A percentile compares a stretch with the other conserved stretches of the same genome.
These are phyloP conservation scores for Stenichneumon culpator DNA, from an alignment of 2,888 invertebrate species.

Conservation along the genomic window DNA sequence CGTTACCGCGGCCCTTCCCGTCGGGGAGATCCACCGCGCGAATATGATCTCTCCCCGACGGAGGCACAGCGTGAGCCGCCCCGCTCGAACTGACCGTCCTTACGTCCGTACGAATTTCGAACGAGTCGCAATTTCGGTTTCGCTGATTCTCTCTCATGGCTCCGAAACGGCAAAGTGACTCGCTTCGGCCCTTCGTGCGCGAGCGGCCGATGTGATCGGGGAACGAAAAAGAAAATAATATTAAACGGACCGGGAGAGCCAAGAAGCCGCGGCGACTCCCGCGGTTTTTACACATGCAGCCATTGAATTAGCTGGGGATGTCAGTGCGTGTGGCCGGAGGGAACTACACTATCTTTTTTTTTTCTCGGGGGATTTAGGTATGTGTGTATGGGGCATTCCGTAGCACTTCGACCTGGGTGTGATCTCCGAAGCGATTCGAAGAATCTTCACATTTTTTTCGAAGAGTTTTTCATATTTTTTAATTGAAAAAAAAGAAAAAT, in stretches of 20 bases:
- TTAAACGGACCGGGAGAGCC: constrained; percentile 25
- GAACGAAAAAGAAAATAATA: not conserved
- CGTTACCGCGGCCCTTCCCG: not conserved
- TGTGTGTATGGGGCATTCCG: not conserved
- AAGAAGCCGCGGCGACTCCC: not conserved
- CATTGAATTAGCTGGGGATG: constrained; percentile 45
- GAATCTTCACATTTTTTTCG: too few species aligned
- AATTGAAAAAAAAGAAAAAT: too few species aligned
- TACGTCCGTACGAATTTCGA: constrained; percentile 74
- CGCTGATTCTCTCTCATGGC: constrained; percentile 14
- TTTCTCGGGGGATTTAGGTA: not conserved
- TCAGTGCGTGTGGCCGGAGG: constrained; percentile 48
- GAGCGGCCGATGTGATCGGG: constrained; percentile 25
- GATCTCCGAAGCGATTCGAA: too few species aligned
- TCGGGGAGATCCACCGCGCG: constrained; percentile 27
- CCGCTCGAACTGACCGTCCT: constrained; percentile 62
- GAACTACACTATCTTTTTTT: constrained; percentile 18
- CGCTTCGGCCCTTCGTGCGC: constrained; percentile 43
- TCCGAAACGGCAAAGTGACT: constrained; percentile 7
- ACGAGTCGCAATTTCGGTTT: constrained; percentile 32
- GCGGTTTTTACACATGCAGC: constrained; percentile 8
- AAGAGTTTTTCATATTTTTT: too few species aligned
- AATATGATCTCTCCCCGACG: constrained; percentile 61
- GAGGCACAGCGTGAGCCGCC: constrained; percentile 73
- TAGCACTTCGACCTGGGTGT: too few species aligned